A percentile compares a stretch with the other conserved stretches of the same genome.
phyloP scores from a whole-genome alignment of 1,140 invertebrate species.

The Procambarus clarkii region DNA sequence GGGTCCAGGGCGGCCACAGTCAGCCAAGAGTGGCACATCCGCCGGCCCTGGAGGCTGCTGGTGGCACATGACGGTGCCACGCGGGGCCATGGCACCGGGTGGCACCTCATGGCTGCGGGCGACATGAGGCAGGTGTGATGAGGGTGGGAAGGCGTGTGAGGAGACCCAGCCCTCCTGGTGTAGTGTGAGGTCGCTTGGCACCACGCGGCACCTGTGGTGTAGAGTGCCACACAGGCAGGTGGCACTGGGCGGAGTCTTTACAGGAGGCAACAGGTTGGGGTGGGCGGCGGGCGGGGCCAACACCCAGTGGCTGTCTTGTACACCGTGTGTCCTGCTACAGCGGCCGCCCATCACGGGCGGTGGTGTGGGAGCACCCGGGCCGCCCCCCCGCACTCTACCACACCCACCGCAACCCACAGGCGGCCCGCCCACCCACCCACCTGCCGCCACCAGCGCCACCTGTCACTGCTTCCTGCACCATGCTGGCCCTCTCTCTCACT shows the following conservation, averaged over 20 bases:
- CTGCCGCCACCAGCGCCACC: neutral
- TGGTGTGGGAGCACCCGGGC: neutral
- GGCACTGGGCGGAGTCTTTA: neutral
- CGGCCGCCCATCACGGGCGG: slow-evolving; percentile 7
- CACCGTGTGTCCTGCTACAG: neutral
- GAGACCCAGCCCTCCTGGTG: neutral
- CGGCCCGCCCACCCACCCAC: neutral
- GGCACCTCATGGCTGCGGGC: too few relatives aligned
- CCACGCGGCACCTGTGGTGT: neutral
- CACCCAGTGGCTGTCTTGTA: neutral
- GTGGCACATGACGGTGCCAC: neutral
- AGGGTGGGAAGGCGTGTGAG: neutral
- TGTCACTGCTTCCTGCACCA: neutral
- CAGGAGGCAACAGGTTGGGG: neutral
- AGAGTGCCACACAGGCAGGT: neutral
- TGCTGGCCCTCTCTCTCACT: neutral
- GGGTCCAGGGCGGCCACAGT: neutral
- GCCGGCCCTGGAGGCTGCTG: neutral
- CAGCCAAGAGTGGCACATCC: too few relatives aligned
- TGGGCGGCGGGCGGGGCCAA: neutral
- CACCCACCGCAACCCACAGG: neutral
- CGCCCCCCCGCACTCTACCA: neutral
- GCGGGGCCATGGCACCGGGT: neutral
- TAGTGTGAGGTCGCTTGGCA: neutral
- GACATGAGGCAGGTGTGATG: neutral